These are phyloP conservation scores for Hippocampus zosterae DNA, from an alignment of 2,113 vertebrate genomes.

Conservation along the genomic window DNA sequence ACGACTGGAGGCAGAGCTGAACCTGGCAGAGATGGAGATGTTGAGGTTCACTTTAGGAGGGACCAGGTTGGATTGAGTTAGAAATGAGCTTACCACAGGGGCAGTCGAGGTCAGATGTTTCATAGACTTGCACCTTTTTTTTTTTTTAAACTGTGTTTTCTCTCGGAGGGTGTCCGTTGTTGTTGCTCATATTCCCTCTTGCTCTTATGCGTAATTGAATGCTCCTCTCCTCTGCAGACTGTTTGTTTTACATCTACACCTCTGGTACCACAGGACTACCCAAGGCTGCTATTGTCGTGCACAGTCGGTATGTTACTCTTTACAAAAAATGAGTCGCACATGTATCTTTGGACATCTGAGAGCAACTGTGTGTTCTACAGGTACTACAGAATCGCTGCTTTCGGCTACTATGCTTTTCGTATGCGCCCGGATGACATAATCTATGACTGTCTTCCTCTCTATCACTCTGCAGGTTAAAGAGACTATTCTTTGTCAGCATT, in stretches of 20 bases:
- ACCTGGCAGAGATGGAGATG: background rate
- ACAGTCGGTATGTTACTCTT: constrained; percentile 79
- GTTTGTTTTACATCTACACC: constrained; percentile 88
- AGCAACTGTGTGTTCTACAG: constrained; percentile 55
- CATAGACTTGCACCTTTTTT: background rate
- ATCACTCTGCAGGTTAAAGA: constrained; percentile 83
- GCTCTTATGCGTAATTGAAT: too few relatives aligned
- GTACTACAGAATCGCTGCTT: constrained; percentile 88
- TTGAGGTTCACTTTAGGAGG: background rate
- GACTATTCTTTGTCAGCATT: background rate
- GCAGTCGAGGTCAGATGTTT: background rate
- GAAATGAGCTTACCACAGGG: background rate
- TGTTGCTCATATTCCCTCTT: background rate
- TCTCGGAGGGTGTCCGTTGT: background rate
- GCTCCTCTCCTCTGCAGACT: constrained; percentile 64
- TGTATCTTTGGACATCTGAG: background rate
- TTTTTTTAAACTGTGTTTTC: background rate
- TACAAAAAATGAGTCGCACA: background rate
- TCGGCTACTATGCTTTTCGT: constrained; percentile 81
- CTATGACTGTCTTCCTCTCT: constrained; percentile 88
- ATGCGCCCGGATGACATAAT: constrained; percentile 77
- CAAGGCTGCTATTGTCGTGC: constrained; percentile 87
- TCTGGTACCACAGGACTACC: constrained; percentile 88
- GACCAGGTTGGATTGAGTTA: background rate
- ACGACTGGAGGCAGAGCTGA: background rate